Percentiles rank a stretch among this genome's conserved stretches.
phyloP scores from a whole-genome alignment of 2,797 vertebrate genomes.

The Crotalus adamanteus region DNA sequence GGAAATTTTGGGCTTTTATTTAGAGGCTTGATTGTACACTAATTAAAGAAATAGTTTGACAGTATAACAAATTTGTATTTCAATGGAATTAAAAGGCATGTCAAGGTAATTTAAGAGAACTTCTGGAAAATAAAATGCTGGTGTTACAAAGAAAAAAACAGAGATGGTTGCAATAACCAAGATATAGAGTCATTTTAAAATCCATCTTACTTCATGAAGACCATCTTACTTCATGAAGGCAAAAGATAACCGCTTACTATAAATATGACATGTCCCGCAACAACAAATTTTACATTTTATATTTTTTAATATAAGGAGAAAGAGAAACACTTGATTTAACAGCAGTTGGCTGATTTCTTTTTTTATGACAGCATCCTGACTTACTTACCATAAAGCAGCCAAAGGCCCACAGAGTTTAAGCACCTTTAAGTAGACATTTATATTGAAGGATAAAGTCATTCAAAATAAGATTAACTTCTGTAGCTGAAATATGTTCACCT shows the following conservation, averaged over 20 bases:
- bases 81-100: not conserved
- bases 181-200: not conserved
- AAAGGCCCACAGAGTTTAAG: not conserved
- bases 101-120: not conserved
- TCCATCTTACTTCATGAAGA: not conserved
- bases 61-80: not conserved
- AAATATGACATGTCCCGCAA: not conserved
- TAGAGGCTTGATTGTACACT: not conserved
- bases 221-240: no score
- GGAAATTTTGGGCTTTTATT: not conserved
- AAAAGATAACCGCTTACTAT: not conserved
- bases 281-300: not conserved
- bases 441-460: no score
- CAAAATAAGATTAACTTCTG: no score
- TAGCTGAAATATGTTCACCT: no score
- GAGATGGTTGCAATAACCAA: not conserved
- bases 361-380: not conserved
- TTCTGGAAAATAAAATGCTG: not conserved
- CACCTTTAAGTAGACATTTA: not conserved
- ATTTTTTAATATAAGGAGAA: not conserved
- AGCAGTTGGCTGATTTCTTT: not conserved
- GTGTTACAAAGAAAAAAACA: not conserved
- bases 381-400: not conserved
- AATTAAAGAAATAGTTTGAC: not conserved
- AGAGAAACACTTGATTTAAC: not conserved